Evolutionary conservation across 2,797 vertebrate species (phyloP).

Genomic region (Poecile montanus): DNA sequence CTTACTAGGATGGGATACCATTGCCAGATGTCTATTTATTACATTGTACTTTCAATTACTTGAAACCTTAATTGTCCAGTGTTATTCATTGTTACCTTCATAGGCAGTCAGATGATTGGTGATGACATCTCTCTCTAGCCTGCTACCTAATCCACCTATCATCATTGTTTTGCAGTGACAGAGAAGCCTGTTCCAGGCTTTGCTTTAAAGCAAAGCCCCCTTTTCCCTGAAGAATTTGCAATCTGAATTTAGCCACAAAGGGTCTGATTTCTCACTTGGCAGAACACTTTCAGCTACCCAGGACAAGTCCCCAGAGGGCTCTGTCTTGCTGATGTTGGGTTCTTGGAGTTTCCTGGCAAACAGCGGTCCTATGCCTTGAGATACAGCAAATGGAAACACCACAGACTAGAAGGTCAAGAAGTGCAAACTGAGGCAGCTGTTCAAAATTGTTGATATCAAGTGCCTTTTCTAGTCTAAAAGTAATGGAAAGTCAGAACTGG

Average conservation of each 20-base stretch:
- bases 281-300: not conserved
- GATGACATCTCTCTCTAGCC: not conserved
- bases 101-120: not conserved
- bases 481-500: not conserved
- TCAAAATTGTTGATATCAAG: not conserved
- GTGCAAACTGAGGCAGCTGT: not conserved
- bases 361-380: fast-evolving
- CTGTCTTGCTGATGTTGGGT: not conserved
- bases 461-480: not conserved
- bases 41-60: not conserved
- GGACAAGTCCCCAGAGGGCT: not conserved
- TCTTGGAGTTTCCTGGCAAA: not conserved
- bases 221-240: not conserved
- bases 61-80: not conserved
- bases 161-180: not conserved
- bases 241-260: not conserved
- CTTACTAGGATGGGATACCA: not conserved
- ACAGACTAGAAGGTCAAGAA: not conserved
- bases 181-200: not conserved
- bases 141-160: not conserved
- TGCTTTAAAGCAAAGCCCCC: not conserved
- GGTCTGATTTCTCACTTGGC: not conserved
- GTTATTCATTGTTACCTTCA: not conserved
- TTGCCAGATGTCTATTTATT: conserved; percentile 24
- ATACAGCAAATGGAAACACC: not conserved